A percentile compares a stretch with the other conserved stretches of the same genome.
Conservation (phyloP, 2,888 invertebrate species). For the Cerastis leucographa region DNA sequence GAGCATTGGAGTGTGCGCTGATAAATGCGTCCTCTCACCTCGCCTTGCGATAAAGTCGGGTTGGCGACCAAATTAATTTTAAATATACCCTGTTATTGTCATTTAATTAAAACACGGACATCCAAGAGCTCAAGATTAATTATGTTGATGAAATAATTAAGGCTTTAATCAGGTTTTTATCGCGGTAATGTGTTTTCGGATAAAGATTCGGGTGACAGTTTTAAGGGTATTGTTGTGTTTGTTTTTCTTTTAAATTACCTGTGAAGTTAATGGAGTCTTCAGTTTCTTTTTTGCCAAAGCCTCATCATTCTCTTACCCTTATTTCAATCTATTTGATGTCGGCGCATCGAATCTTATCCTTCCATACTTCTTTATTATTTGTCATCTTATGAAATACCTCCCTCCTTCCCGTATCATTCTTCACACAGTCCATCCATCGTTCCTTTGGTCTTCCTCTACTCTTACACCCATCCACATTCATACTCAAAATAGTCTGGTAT, state of each 20-base stretch:
- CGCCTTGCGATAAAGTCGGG: conserved; percentile 79
- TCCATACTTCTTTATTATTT: too few species aligned
- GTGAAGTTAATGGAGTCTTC: not conserved
- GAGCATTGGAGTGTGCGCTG: conserved; percentile 86
- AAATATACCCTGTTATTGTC: conserved; percentile 82
- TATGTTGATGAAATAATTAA: conserved; percentile 60
- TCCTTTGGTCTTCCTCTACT: too few species aligned
- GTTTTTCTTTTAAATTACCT: not conserved
- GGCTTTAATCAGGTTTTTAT: conserved; percentile 61
- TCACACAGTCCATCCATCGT: too few species aligned
- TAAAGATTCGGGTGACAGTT: conserved; percentile 39
- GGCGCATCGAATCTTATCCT: too few species aligned
- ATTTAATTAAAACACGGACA: conserved; percentile 79
- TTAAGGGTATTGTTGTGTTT: conserved; percentile 25
- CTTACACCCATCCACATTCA: too few species aligned
- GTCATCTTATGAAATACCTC: too few species aligned
- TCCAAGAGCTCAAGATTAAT: conserved; percentile 63
- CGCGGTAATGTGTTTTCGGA: conserved; percentile 39
- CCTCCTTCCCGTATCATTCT: too few species aligned
- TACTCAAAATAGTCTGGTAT: too few species aligned
- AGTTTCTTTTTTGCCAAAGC: too few species aligned
- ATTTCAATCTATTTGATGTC: too few species aligned
- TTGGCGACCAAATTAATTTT: conserved; percentile 84
- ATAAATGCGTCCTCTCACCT: conserved; percentile 84
- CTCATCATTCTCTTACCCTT: too few species aligned